Evolutionary conservation across 37 sponge, comb jelly and placozoan genomes (phyloP).

Genomic region (Cladorhizidae sp.): DNA sequence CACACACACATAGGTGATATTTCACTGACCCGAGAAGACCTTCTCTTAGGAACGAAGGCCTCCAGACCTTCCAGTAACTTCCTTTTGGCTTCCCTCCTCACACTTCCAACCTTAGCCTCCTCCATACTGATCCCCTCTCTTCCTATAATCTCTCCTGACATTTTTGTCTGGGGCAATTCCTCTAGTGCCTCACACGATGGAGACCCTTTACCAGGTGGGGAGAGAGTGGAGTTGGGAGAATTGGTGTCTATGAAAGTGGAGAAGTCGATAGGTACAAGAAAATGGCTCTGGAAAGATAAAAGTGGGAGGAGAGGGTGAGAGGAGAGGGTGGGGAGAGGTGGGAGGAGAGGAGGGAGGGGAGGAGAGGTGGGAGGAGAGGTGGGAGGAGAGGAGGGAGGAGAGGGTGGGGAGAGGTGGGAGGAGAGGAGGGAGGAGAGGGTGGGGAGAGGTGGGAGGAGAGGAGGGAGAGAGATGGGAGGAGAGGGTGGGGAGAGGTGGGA

Average conservation of each 20-base stretch:
- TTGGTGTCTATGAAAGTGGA: background rate
- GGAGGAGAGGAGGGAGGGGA: background rate
- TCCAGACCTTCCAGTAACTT: constrained; percentile 1
- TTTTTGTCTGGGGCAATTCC: too few relatives aligned
- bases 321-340: background rate
- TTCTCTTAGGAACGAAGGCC: constrained; percentile 56
- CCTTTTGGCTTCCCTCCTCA: constrained; percentile 50
- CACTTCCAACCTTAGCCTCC: constrained; percentile 22
- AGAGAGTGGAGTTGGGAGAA: background rate
- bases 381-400: too few relatives aligned
- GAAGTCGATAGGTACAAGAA: constrained; percentile 17
- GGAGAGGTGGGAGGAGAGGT: background rate
- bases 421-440: too few relatives aligned
- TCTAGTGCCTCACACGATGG: background rate
- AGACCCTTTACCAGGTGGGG: background rate
- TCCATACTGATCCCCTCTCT: background rate
- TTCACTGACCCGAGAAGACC: constrained; percentile 53
- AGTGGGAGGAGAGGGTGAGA: background rate
- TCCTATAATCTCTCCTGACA: background rate
- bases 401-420: too few relatives aligned
- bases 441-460: too few relatives aligned
- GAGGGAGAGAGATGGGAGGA: too few relatives aligned
- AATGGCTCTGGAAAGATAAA: background rate
- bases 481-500: too few relatives aligned
- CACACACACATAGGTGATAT: background rate